A percentile compares a stretch with the other conserved stretches of the same genome.
Evolutionary conservation across 2,797 vertebrate species (phyloP).

Genomic region (Pantherophis vulpinus): DNA sequence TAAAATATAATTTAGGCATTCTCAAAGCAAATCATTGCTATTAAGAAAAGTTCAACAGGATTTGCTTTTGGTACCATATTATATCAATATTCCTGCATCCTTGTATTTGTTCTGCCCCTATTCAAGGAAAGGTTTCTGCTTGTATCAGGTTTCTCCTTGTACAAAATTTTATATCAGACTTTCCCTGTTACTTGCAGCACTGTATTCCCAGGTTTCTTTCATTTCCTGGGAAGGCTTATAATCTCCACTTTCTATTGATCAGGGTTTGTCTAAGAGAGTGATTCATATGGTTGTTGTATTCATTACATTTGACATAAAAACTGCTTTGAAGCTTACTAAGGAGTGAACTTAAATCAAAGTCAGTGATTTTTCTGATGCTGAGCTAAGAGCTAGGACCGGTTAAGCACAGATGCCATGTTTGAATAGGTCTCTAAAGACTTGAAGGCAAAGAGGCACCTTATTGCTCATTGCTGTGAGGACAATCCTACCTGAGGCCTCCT

Average conservation of each 20-base stretch:
- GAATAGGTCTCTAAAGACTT: neutral
- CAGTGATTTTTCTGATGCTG: neutral
- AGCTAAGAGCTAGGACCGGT: neutral
- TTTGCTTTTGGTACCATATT: neutral
- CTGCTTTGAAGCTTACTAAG: neutral
- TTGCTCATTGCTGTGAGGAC: neutral
- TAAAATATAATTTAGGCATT: neutral
- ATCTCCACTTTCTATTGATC: slow-evolving; percentile 60
- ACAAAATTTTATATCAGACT: slow-evolving; percentile 77
- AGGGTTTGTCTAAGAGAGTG: neutral
- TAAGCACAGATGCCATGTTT: neutral
- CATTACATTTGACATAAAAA: neutral
- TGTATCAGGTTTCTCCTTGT: neutral
- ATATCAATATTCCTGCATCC: neutral
- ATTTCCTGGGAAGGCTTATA: slow-evolving; percentile 79
- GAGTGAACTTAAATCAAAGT: neutral
- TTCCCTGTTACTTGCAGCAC: slow-evolving; percentile 86
- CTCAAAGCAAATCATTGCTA: neutral
- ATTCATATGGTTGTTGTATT: slow-evolving; percentile 20
- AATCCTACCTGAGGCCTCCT: neutral
- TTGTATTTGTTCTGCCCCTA: slow-evolving; percentile 16
- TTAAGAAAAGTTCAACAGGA: slow-evolving; percentile 9
- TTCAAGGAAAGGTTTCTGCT: slow-evolving; percentile 75
- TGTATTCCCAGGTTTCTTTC: slow-evolving; percentile 88
- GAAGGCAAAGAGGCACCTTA: neutral